These are phyloP conservation scores for Dasypus novemcinctus DNA, from an alignment of 2,113 vertebrate species.

Conservation along the genomic window DNA sequence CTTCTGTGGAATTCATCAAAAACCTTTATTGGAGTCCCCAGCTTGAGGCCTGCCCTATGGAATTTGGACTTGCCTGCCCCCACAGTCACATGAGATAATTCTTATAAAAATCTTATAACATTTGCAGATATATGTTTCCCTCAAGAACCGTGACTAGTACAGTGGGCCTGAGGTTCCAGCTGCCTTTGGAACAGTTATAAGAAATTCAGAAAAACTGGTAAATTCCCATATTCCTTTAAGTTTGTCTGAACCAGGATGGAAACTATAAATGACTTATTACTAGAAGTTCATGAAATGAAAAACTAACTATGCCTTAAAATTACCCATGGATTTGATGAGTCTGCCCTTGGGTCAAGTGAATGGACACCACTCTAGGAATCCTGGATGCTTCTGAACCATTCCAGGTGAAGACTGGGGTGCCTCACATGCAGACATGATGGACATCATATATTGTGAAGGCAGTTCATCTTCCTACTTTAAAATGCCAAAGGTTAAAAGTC, in stretches of 20 bases:
- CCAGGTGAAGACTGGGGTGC: background rate
- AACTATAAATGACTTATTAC: background rate
- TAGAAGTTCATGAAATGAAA: background rate
- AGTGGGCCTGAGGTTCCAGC: background rate
- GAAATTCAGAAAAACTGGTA: background rate
- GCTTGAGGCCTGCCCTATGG: no score
- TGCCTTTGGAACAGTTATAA: background rate
- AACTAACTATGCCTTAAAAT: background rate
- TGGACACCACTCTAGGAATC: background rate
- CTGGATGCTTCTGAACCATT: background rate
- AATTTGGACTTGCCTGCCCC: no score
- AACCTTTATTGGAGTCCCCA: no score
- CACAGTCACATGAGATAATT: no score
- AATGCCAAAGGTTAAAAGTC: background rate
- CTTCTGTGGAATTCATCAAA: no score
- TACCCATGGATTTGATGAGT: background rate
- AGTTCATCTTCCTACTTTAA: conserved; percentile 31
- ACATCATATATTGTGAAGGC: background rate
- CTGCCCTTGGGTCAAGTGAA: background rate
- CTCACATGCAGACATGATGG: background rate
- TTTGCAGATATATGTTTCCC: no score
- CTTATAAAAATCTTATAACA: no score
- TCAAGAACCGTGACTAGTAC: no score
- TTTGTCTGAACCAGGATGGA: background rate
- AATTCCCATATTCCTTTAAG: background rate